These are phyloP conservation scores for Epirrita christyi DNA, from an alignment of 2,888 invertebrate species.

Conservation along the genomic window DNA sequence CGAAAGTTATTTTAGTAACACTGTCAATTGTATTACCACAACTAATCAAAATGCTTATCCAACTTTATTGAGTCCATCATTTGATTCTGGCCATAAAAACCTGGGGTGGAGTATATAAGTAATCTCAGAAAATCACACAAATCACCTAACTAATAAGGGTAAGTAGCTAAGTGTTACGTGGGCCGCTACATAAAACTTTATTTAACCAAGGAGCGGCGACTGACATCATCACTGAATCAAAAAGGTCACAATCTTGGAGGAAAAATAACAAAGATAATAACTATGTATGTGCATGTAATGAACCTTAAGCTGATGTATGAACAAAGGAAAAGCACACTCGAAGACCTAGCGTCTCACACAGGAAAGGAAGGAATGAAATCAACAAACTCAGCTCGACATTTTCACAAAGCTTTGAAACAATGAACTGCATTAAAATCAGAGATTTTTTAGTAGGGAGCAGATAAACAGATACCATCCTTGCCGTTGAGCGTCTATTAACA, in stretches of 20 bases:
- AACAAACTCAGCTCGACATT: too few species aligned
- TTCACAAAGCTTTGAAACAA: too few species aligned
- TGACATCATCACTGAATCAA: conserved; percentile 59
- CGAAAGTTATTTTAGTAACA: too few species aligned
- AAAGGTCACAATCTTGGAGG: conserved; percentile 41
- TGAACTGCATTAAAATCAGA: too few species aligned
- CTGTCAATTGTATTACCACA: too few species aligned
- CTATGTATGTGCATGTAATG: background rate
- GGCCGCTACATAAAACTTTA: conserved; percentile 44
- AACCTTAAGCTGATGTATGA: background rate
- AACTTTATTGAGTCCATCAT: background rate
- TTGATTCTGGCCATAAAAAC: background rate
- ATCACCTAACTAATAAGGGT: conserved; percentile 52
- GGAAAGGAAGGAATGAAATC: too few species aligned
- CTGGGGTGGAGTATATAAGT: background rate
- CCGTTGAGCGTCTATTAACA: too few species aligned
- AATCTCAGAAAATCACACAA: conserved; percentile 16
- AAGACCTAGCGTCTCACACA: too few species aligned
- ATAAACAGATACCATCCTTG: too few species aligned
- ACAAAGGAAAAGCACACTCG: background rate
- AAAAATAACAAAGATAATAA: conserved; percentile 33
- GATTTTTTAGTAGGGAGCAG: too few species aligned
- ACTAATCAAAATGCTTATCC: too few species aligned
- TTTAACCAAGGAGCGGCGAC: conserved; percentile 49
- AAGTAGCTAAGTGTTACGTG: conserved; percentile 44